Base-by-base conservation (phyloP, 2,888 invertebrate species). In the Aphrophora alni region DNA sequence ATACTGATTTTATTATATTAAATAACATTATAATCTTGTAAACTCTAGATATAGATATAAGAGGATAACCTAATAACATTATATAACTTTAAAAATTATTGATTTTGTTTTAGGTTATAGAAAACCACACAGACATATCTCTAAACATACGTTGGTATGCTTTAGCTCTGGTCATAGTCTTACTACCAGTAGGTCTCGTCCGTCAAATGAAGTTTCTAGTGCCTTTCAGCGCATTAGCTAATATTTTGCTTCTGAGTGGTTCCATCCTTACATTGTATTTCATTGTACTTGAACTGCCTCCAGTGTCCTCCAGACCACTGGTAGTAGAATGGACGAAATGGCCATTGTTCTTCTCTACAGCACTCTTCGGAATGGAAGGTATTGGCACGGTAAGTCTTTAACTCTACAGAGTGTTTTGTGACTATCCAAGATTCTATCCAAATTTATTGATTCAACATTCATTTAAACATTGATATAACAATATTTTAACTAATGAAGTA, bases 321-420 rank as follows among this genome's bases (percentile, higher is more conserved):
- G 90, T 82, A n/a, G 84, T 82, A 4, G 76, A 84, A 1, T 33
- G 84, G 1, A 75, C 77, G 0, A 81, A 83, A 68, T 90, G 97
- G 86, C 98, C 99, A 0, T 89, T 97, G 74, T 99, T 97, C 89
- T 96, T 99, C 88, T 92, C 98, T 78, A 98, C 98, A 0, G 98
- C 97, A 0, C 94, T 99, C 85, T 99, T 98, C 87, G 97, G 99
- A 0, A 98, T 99, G 93, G 99, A 99, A 90, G 97, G 97, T 70
- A 98, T 99, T 84, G 96, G 96, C 70, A 95, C 94, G 74, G 95
- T 90, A 86, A 88, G 87, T 81, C n/a, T n/a, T n/a, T n/a, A n/a
- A n/a, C n/a, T 75, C 24, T 28, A 33, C n/a, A n/a, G n/a, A n/a
- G n/a, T n/a, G n/a, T n/a, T n/a, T n/a, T n/a, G n/a, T n/a, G n/a